phyloP scores from a whole-genome alignment of 2,113 vertebrate species.

The Bubo scandiacus region DNA sequence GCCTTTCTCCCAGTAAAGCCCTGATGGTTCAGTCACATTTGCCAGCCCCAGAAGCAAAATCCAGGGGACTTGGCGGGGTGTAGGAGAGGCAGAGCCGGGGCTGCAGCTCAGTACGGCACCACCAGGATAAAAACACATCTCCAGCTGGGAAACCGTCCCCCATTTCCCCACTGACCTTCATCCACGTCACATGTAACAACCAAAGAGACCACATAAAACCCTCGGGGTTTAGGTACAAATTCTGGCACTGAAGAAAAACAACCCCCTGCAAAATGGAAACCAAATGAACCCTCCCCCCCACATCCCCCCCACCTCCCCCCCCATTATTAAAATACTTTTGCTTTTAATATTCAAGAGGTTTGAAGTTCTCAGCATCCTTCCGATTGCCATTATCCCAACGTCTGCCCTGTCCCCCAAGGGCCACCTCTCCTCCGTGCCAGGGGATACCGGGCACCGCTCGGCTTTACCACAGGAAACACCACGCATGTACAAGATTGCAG shows the following conservation, averaged over 20 bases:
- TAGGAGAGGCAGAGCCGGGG: neutral
- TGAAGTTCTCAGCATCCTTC: constrained; percentile 57
- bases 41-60: neutral
- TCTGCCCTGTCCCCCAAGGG: neutral
- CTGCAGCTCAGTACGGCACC: neutral
- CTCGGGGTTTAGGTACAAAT: constrained; percentile 71
- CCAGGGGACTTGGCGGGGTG: accelerated
- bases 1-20: neutral
- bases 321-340: constrained; percentile 78
- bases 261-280: constrained; percentile 45
- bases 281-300: neutral
- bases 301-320: neutral
- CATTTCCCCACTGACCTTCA: neutral
- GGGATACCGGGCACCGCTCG: neutral
- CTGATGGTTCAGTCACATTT: neutral
- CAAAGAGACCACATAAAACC: constrained; percentile 48
- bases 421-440: neutral
- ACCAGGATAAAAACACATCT: neutral
- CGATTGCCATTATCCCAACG: neutral
- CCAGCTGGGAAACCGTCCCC: neutral
- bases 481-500: constrained; percentile 32
- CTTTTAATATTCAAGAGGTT: constrained; percentile 74
- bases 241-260: constrained; percentile 67
- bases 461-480: constrained; percentile 78
- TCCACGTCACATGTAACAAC: neutral